Percentiles rank a stretch among this genome's conserved stretches.
Conservation (phyloP, 2,797 vertebrate genomes). For the Rhinophrynus dorsalis region DNA sequence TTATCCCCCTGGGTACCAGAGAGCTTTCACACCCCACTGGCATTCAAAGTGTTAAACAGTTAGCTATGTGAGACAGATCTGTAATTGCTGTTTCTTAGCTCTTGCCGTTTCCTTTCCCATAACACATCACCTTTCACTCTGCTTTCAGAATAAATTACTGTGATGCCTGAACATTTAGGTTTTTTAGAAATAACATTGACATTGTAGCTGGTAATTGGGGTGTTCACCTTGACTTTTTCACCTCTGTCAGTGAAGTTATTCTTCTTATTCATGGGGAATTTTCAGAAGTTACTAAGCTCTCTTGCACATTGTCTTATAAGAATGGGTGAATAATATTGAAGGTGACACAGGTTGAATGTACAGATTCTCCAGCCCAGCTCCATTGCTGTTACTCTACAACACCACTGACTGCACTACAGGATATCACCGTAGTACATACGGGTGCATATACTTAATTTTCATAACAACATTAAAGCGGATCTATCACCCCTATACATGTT, state of each 20-base stretch:
- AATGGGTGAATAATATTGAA: background rate
- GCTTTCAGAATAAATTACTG: slow-evolving; percentile 31
- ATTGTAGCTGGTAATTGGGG: slow-evolving; percentile 13
- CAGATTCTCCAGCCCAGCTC: no score
- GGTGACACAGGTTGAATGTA: no score
- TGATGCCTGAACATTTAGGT: slow-evolving; percentile 11
- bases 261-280: slow-evolving; percentile 10
- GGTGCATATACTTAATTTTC: no score
- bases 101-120: background rate
- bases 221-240: slow-evolving; percentile 23
- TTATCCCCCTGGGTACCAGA: no score
- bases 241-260: slow-evolving; percentile 23
- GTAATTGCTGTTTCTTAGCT: background rate
- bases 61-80: no score
- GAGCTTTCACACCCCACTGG: no score
- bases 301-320: slow-evolving; percentile 14
- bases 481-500: no score
- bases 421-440: no score
- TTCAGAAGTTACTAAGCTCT: slow-evolving; percentile 2
- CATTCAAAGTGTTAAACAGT: no score
- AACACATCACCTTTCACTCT: slow-evolving; percentile 17
- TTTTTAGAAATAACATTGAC: background rate
- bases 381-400: no score
- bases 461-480: no score
- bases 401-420: no score